Base-by-base conservation (phyloP, 2,888 invertebrate genomes). In the Philaethria dido region DNA sequence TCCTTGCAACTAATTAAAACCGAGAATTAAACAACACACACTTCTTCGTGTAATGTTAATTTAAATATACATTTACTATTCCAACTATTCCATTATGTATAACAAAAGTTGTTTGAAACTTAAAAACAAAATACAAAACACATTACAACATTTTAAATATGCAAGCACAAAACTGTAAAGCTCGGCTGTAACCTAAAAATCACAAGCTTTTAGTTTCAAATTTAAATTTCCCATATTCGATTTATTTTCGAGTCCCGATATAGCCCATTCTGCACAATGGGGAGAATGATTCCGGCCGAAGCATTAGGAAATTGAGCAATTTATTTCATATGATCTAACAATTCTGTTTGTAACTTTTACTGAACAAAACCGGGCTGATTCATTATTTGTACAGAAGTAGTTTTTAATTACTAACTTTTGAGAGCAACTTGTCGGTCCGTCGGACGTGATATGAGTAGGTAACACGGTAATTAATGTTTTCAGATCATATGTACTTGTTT, bases 371-470 rank as follows among this genome's bases (percentile, higher is more conserved):
- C 63, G 63, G 59, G 63, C 63, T 3, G 50, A 60, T 36, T 59
- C 22, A 22, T 44, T 68, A 33, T 63, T 65, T 69, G 60, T 66
- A 44, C 22, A 33, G 55, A 48, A 69, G 62, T 45, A 69, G 65
- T 66, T 69, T 73, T 72, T 73, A 73, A 72, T 73, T 73, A 71
- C 64, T 54, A 70, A 71, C 73, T 72, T 69, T 67, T 62, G 63
- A 67, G 64, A 63, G 36, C 54, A 66, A 66, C 39, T 69, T 61
- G 61, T 64, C 50, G 66, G 52, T 62, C 16, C 61, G 22, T 42
- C 52, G 62, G 45, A 71, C 70, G 69, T 66, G 62, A 52, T 62
- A 66, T 48, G 69, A 42, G 42, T 66, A 22, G 48, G 4, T 60
- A 60, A 68, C 39, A 13, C 11, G 14, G 13, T 64, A 39, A 47